Percentiles rank a stretch among this genome's conserved stretches.
phyloP scores from a whole-genome alignment of 2,797 vertebrate genomes.

The Oceanodroma leucorhoa region DNA sequence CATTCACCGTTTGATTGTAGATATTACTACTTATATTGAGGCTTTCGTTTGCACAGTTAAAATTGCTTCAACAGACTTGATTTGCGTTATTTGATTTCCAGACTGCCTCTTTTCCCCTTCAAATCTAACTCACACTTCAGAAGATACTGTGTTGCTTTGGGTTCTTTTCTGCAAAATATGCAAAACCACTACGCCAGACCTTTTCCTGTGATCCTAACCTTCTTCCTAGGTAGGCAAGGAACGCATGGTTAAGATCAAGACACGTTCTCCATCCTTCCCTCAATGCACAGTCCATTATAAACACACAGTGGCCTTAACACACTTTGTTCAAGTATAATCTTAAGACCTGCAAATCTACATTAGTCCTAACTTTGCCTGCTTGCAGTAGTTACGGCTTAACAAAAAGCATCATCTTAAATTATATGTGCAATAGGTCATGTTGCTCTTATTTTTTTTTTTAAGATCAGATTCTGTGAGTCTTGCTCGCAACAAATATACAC shows the following conservation, averaged over 20 bases:
- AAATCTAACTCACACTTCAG: conserved; percentile 8
- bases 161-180: not conserved
- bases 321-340: not conserved
- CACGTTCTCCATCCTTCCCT: not conserved
- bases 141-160: not conserved
- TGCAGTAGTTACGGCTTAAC: conserved; percentile 28
- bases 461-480: conserved; percentile 39
- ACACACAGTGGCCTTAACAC: not conserved
- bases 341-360: conserved; percentile 18
- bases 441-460: not conserved
- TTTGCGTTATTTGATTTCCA: conserved; percentile 70
- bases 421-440: conserved; percentile 69
- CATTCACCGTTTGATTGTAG: conserved; percentile 56
- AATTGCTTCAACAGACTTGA: conserved; percentile 45
- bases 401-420: conserved; percentile 35
- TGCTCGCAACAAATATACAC: conserved; percentile 46
- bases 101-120: conserved; percentile 39
- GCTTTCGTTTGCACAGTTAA: conserved; percentile 72
- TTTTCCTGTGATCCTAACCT: not conserved
- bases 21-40: conserved; percentile 34
- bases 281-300: not conserved
- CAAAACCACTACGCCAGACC: not conserved
- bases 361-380: not conserved
- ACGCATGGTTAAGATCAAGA: not conserved
- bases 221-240: not conserved